Evolutionary conservation across 1,140 invertebrate species (phyloP).

Genomic region (Holcopasites calliopsidis): DNA sequence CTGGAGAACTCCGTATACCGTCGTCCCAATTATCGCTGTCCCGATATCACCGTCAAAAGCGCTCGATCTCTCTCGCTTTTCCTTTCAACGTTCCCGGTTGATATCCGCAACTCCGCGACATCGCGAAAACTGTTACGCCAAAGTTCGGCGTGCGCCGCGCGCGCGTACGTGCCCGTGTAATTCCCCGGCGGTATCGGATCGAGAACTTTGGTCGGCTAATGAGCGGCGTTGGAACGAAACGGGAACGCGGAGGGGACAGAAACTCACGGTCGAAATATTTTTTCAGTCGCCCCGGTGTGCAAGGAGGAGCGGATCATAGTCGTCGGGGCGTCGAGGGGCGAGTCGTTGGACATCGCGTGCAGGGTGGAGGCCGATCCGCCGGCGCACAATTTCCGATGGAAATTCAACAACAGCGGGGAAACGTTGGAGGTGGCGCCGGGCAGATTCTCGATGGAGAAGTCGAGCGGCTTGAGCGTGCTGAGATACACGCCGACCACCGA

Average conservation of each 20-base stretch:
- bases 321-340: constrained; percentile 90
- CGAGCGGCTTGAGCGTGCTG: constrained; percentile 79
- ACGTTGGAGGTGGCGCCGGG: constrained; percentile 88
- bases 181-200: no score
- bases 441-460: constrained; percentile 81
- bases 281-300: constrained; percentile 90
- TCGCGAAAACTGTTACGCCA: no score
- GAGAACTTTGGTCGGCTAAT: no score
- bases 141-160: no score
- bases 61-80: background rate
- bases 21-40: background rate
- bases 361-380: constrained; percentile 93
- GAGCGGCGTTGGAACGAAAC: no score
- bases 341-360: constrained; percentile 90
- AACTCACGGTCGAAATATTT: background rate
- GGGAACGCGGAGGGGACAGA: background rate
- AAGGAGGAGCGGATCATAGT: constrained; percentile 86
- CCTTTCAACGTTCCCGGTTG: background rate
- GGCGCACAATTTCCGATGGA: constrained; percentile 91
- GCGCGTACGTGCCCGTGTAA: no score
- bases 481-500: constrained; percentile 80
- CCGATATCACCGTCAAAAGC: background rate
- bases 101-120: no score
- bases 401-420: constrained; percentile 94
- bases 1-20: no score